phyloP scores from a whole-genome alignment of 2,888 invertebrate genomes.

The Toxonevra muliebris region DNA sequence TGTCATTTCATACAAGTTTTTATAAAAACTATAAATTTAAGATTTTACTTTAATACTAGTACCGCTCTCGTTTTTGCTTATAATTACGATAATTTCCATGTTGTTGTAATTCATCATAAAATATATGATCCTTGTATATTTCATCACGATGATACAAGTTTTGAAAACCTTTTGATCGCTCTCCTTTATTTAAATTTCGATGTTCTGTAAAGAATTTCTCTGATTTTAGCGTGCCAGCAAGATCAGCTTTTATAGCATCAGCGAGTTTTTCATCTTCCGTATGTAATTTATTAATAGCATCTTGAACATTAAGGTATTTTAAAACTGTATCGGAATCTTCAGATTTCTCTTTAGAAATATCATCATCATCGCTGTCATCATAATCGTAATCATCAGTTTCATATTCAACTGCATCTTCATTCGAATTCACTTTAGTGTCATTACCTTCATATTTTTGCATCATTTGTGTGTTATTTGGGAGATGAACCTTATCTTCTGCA shows the following conservation, averaged over 20 bases:
- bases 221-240: slow-evolving; percentile 7
- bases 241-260: background rate
- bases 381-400: background rate
- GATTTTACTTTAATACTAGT: background rate
- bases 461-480: too few relatives aligned
- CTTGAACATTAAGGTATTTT: slow-evolving; percentile 36
- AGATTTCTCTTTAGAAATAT: background rate
- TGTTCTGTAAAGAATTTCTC: slow-evolving; percentile 72
- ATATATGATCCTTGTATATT: slow-evolving; percentile 85
- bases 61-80: slow-evolving; percentile 65
- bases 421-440: background rate
- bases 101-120: slow-evolving; percentile 85
- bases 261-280: background rate
- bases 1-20: too few relatives aligned
- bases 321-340: slow-evolving; percentile 18
- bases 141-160: slow-evolving; percentile 88
- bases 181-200: slow-evolving; percentile 81
- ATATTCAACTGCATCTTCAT: background rate
- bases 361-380: background rate
- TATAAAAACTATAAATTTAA: too few relatives aligned
- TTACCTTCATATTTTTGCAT: background rate
- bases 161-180: slow-evolving; percentile 81
- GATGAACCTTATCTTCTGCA: background rate
- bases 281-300: slow-evolving; percentile 29
- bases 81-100: slow-evolving; percentile 81